Percentiles rank a stretch among this genome's conserved stretches.
Conservation (phyloP, 2,888 invertebrate genomes). For the Synergus itoensis region DNA sequence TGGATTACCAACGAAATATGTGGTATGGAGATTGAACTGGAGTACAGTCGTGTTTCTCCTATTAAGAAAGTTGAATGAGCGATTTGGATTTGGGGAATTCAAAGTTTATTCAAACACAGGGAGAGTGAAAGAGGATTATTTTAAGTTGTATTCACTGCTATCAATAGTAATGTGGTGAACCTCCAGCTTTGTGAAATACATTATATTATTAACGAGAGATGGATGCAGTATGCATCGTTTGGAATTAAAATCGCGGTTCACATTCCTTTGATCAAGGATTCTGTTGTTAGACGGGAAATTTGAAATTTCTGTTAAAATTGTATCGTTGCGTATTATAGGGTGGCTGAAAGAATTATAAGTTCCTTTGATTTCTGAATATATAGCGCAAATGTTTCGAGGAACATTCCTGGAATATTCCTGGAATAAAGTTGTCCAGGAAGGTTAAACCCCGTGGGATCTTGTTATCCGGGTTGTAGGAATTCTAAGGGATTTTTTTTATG, state of each 20-base stretch:
- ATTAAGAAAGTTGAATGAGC: conserved; percentile 19
- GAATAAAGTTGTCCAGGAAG: no score
- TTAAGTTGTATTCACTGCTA: background rate
- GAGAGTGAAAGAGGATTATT: conserved; percentile 36
- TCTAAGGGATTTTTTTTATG: no score
- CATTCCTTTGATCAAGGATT: background rate
- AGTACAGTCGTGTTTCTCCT: background rate
- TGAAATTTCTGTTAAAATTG: background rate
- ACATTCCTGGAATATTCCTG: no score
- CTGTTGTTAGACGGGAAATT: background rate
- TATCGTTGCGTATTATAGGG: no score
- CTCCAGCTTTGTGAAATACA: conserved; percentile 7
- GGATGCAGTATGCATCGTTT: background rate
- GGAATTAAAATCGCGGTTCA: background rate
- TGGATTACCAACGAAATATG: conserved; percentile 8
- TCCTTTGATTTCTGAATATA: no score
- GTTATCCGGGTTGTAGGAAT: no score
- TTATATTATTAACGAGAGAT: background rate
- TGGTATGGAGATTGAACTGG: background rate
- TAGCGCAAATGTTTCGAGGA: no score
- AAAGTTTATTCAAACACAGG: conserved; percentile 13
- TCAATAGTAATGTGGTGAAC: background rate
- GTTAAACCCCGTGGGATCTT: no score
- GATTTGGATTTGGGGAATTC: conserved; percentile 5
- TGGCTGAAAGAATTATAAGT: no score